phyloP scores from a whole-genome alignment of 1,140 invertebrate genomes.

The Globodera ellingtonae region DNA sequence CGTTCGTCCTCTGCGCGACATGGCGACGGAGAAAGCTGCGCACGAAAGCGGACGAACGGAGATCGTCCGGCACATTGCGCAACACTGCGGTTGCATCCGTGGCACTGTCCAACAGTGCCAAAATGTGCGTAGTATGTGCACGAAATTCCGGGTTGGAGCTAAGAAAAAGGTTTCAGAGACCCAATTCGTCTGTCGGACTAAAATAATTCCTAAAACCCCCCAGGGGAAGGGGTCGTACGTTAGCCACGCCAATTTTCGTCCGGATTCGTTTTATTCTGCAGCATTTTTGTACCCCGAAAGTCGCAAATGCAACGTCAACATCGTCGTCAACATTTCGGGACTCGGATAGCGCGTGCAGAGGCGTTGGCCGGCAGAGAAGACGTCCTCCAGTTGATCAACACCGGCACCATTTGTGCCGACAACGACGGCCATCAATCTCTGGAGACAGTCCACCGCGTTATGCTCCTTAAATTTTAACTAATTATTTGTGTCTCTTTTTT shows the following conservation, averaged over 20 bases:
- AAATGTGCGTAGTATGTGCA: neutral
- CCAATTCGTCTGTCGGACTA: too few species aligned
- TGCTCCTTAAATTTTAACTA: conserved; percentile 8
- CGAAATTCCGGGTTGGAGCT: conserved; percentile 16
- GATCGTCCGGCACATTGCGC: conserved; percentile 14
- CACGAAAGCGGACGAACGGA: conserved; percentile 13
- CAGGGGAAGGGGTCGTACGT: too few species aligned
- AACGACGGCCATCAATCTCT: neutral
- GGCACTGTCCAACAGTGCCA: conserved; percentile 19
- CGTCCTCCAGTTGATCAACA: neutral
- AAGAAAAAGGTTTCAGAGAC: neutral
- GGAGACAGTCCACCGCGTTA: conserved; percentile 13
- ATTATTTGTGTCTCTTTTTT: too few species aligned
- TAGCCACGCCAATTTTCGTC: neutral
- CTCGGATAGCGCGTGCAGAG: conserved; percentile 25
- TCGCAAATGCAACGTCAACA: conserved; percentile 14
- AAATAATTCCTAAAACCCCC: too few species aligned
- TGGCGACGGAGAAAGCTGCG: conserved; percentile 22
- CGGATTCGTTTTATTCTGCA: neutral
- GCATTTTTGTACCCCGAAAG: conserved; percentile 4
- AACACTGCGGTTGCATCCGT: neutral
- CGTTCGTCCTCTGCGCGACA: conserved; percentile 10
- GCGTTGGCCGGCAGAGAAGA: conserved; percentile 13
- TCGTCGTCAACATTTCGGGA: conserved; percentile 18
- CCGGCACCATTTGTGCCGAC: neutral